phyloP scores from a whole-genome alignment of 2,797 vertebrate genomes.

The Cyclopterus lumpus region DNA sequence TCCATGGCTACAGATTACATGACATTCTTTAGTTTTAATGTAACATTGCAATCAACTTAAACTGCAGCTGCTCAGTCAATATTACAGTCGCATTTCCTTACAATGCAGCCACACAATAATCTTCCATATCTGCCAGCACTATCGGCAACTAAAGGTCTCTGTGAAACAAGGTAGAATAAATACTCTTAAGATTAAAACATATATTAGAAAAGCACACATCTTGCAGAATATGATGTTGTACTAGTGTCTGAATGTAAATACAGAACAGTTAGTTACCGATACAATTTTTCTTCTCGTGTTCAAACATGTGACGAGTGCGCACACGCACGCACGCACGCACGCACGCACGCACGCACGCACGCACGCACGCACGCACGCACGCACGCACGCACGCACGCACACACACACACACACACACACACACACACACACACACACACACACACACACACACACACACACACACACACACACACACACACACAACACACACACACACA shows the following conservation, averaged over 20 bases:
- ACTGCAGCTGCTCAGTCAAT: constrained; percentile 8
- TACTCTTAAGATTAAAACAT: neutral
- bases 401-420: neutral
- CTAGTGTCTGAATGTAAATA: too few species aligned
- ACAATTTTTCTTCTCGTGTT: constrained; percentile 25
- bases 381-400: neutral
- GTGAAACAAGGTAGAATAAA: neutral
- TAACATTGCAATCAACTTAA: constrained; percentile 5
- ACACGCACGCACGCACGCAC: constrained; percentile 4
- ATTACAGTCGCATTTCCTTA: neutral
- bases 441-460: constrained; percentile 16
- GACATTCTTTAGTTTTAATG: constrained; percentile 12
- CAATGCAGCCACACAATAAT: neutral
- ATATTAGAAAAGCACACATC: neutral
- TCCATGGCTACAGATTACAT: constrained; percentile 13
- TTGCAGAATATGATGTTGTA: too few species aligned
- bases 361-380: constrained; percentile 23
- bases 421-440: constrained; percentile 11
- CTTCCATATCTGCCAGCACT: neutral
- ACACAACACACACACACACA: constrained; percentile 20
- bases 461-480: neutral
- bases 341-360: constrained; percentile 5
- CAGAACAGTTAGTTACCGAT: constrained; percentile 9
- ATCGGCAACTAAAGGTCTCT: neutral
- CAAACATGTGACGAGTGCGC: constrained; percentile 54